Evolutionary conservation across 30 jellyfish, hydroid and myxozoan genomes (phyloP).

Genomic region (Aurelia sp.): DNA sequence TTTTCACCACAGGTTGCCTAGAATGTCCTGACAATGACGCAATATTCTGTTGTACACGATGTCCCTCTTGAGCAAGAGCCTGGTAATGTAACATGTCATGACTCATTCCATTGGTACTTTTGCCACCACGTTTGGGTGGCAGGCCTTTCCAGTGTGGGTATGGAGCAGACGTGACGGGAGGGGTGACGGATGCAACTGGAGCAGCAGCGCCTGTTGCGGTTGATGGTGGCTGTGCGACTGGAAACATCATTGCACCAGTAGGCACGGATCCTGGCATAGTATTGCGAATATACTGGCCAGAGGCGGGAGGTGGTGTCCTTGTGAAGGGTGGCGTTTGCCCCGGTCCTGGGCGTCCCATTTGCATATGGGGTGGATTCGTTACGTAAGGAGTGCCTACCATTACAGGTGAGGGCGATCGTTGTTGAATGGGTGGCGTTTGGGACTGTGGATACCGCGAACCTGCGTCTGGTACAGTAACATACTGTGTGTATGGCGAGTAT

Average conservation of each 20-base stretch:
- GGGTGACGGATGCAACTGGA: slow-evolving; percentile 38
- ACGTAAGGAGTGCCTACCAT: slow-evolving; percentile 60
- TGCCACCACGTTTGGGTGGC: slow-evolving; percentile 39
- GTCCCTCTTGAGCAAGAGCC: slow-evolving; percentile 69
- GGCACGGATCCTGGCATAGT: slow-evolving; percentile 58
- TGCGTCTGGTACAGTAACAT: slow-evolving; percentile 53
- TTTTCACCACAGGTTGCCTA: slow-evolving; percentile 49
- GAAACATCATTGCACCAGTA: slow-evolving; percentile 64
- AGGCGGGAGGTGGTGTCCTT: slow-evolving; percentile 76
- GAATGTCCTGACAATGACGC: slow-evolving; percentile 38
- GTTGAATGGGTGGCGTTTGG: slow-evolving; percentile 74
- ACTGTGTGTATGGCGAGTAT: slow-evolving; percentile 60
- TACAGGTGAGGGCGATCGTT: slow-evolving; percentile 76
- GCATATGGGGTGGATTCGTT: slow-evolving; percentile 63
- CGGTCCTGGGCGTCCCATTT: slow-evolving; percentile 56
- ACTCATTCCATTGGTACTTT: slow-evolving; percentile 40
- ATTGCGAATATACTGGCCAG: slow-evolving; percentile 46
- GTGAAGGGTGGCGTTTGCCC: slow-evolving; percentile 77
- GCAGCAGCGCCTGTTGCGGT: slow-evolving; percentile 21
- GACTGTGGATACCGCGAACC: slow-evolving; percentile 69
- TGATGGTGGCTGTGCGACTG: slow-evolving; percentile 41
- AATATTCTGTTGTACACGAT: slow-evolving; percentile 60
- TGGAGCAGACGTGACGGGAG: slow-evolving; percentile 39
- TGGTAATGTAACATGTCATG: slow-evolving; percentile 57
- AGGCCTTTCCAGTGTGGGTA: slow-evolving; percentile 71